These are phyloP conservation scores for Drosophila teissieri DNA, from an alignment of 1,140 invertebrate species.

Conservation along the genomic window DNA sequence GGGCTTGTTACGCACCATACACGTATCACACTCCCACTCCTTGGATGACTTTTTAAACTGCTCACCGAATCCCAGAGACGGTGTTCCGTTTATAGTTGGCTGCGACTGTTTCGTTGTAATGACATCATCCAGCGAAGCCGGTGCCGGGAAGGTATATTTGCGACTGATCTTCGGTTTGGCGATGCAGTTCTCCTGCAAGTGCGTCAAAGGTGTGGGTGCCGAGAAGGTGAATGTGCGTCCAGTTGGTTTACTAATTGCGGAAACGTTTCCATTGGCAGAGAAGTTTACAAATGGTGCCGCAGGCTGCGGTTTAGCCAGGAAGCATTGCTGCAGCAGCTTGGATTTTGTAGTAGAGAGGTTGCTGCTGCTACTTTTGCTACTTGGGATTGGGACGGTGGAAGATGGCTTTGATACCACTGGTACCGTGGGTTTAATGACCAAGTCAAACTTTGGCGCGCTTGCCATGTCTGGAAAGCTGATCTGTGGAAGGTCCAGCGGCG, in stretches of 20 bases:
- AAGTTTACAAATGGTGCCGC: neutral
- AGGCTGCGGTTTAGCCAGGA: conserved; percentile 18
- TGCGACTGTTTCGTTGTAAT: neutral
- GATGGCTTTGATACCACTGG: neutral
- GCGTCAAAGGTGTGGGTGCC: conserved; percentile 8
- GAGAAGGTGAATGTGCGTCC: conserved; percentile 21
- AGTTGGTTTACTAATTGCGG: neutral
- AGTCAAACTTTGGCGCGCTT: conserved; percentile 87
- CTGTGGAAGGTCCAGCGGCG: conserved; percentile 86
- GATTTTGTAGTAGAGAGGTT: conserved; percentile 1
- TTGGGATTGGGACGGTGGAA: too few species aligned
- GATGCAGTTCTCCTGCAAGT: too few species aligned
- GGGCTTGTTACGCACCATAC: conserved; percentile 87
- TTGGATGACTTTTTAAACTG: conserved; percentile 85
- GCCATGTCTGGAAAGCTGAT: conserved; percentile 87
- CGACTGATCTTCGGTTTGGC: conserved; percentile 1
- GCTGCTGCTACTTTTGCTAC: neutral
- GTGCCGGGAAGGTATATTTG: conserved; percentile 20
- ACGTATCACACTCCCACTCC: conserved; percentile 89
- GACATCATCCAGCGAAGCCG: neutral
- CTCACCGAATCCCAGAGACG: conserved; percentile 81
- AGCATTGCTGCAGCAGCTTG: conserved; percentile 16
- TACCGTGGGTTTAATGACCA: conserved; percentile 34
- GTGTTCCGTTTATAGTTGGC: conserved; percentile 12
- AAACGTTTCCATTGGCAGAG: conserved; percentile 5